Conservation (phyloP, 2,888 invertebrate species). For the Uloborus plumipes region DNA sequence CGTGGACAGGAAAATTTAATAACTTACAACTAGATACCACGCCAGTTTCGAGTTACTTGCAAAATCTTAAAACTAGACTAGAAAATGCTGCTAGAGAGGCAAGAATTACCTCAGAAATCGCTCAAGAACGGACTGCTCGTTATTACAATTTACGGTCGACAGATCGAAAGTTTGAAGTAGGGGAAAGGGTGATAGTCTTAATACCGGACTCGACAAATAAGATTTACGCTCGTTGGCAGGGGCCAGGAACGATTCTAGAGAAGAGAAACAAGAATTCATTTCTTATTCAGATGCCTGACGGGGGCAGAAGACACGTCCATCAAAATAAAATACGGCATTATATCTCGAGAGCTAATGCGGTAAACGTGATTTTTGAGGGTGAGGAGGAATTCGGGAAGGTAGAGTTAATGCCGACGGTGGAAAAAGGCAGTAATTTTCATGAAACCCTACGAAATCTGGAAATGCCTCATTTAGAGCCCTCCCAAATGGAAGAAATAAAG, state of each 20-base stretch:
- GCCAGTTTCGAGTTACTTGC: not conserved
- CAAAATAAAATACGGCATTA: conserved; percentile 21
- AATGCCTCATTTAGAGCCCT: too few species aligned
- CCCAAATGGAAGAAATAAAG: too few species aligned
- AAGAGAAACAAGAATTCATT: not conserved
- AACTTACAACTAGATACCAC: not conserved
- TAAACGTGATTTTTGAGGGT: conserved; percentile 23
- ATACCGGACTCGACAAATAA: conserved; percentile 15
- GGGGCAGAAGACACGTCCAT: not conserved
- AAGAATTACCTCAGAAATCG: not conserved
- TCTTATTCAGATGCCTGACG: conserved; percentile 1
- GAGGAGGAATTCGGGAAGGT: conserved; percentile 5
- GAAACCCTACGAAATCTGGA: too few species aligned
- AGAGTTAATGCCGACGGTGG: too few species aligned
- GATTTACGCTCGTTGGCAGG: conserved; percentile 12
- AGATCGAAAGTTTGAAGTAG: not conserved
- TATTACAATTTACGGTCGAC: conserved; percentile 18
- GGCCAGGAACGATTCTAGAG: not conserved
- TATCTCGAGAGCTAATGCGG: not conserved
- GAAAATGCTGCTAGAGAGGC: not conserved
- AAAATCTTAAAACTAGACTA: not conserved
- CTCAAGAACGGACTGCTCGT: not conserved
- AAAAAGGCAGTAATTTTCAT: too few species aligned
- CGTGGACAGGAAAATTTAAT: not conserved
- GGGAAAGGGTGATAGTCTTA: not conserved